Evolutionary conservation across 2,888 invertebrate genomes (phyloP).

Genomic region (Congeria kusceri): DNA sequence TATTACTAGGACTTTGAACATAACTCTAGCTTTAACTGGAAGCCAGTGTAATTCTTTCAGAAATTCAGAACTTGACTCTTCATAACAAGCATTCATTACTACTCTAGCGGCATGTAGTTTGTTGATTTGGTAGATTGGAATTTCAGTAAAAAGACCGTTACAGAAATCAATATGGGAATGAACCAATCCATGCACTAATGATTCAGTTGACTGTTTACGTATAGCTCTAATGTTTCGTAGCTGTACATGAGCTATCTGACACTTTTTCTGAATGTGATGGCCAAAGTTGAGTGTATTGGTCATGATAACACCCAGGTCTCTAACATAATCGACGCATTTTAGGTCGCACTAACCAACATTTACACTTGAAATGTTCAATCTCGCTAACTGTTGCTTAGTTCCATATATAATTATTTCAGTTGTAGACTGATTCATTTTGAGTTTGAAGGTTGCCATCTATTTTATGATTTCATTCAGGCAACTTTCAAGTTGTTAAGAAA

Average conservation of each 20-base stretch:
- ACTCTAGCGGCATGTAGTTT: constrained; percentile 5
- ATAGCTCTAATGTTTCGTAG: constrained; percentile 36
- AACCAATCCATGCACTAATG: too few relatives aligned
- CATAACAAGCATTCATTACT: constrained; percentile 3
- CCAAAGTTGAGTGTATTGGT: constrained; percentile 33
- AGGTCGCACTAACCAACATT: constrained; percentile 16
- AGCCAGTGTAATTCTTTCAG: constrained; percentile 15
- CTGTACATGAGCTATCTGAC: constrained; percentile 37
- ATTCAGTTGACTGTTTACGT: too few relatives aligned
- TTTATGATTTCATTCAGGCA: constrained; percentile 30
- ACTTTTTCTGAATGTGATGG: constrained; percentile 29
- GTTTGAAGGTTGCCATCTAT: constrained; percentile 37
- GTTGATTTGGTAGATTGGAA: constrained; percentile 1
- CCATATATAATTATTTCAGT: too few relatives aligned
- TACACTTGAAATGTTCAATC: constrained; percentile 28
- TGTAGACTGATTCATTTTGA: too few relatives aligned
- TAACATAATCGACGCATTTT: constrained; percentile 26
- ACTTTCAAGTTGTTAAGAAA: constrained; percentile 9
- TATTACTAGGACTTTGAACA: constrained; percentile 12
- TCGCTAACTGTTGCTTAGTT: too few relatives aligned
- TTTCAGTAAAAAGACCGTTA: constrained; percentile 26
- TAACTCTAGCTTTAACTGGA: not conserved
- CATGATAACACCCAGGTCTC: constrained; percentile 38
- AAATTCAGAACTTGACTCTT: constrained; percentile 3
- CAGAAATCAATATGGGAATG: constrained; percentile 32